A percentile compares a stretch with the other conserved stretches of the same genome.
Conservation (phyloP, 2,797 vertebrate species). For the Scomberomorus guttatus region DNA sequence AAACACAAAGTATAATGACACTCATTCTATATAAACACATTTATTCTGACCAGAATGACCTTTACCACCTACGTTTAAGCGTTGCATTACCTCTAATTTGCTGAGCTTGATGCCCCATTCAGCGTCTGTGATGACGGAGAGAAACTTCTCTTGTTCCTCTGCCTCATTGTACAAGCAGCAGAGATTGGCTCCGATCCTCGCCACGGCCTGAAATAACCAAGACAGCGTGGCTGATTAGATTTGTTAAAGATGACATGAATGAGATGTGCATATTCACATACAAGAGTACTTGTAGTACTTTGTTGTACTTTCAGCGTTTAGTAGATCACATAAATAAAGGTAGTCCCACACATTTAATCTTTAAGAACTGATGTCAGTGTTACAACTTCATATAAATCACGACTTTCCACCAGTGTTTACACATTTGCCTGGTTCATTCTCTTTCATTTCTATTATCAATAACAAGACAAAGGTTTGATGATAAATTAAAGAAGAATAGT, state of each 20-base stretch:
- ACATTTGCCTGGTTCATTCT: neutral
- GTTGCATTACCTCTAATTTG: slow-evolving; percentile 87
- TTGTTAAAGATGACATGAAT: neutral
- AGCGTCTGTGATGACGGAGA: slow-evolving; percentile 90
- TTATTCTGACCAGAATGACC: neutral
- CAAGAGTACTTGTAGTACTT: neutral
- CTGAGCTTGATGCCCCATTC: slow-evolving; percentile 93
- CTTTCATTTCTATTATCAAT: neutral
- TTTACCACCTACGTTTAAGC: neutral
- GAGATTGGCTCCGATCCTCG: slow-evolving; percentile 90
- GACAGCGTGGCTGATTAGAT: neutral
- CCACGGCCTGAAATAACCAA: slow-evolving; percentile 86
- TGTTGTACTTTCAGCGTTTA: neutral
- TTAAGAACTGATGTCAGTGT: neutral
- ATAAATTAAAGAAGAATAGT: neutral
- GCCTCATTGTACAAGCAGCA: slow-evolving; percentile 85
- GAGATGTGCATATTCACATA: neutral
- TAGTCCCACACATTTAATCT: neutral
- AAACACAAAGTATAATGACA: neutral
- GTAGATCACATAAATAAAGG: neutral
- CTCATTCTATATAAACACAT: neutral
- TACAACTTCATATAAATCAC: neutral
- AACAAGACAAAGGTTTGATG: neutral
- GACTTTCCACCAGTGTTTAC: neutral
- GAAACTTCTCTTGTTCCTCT: slow-evolving; percentile 88